phyloP scores from a whole-genome alignment of 1,140 invertebrate genomes.

The Maniola jurtina region DNA sequence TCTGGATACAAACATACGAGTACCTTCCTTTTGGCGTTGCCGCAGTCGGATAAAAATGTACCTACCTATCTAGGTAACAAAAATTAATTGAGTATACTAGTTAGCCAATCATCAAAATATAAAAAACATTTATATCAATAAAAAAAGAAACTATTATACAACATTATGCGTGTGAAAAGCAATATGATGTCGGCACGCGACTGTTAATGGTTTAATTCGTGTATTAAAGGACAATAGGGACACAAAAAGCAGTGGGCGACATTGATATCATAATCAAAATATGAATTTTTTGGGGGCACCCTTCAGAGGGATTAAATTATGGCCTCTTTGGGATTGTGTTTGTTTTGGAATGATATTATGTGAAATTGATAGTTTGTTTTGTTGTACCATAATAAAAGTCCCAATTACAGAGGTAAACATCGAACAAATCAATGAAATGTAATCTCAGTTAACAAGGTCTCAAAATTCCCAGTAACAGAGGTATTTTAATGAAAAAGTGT shows the following conservation, averaged over 20 bases:
- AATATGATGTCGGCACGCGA: slow-evolving; percentile 67
- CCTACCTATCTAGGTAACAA: too few species aligned
- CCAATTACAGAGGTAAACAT: too few species aligned
- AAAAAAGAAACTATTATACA: slow-evolving; percentile 42
- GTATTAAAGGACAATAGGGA: slow-evolving; percentile 67
- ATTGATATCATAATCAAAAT: slow-evolving; percentile 78
- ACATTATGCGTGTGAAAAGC: slow-evolving; percentile 65
- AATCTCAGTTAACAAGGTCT: too few species aligned
- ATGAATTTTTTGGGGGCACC: slow-evolving; percentile 59
- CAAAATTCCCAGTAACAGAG: too few species aligned
- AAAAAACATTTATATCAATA: slow-evolving; percentile 54
- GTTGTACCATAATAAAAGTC: slow-evolving; percentile 9
- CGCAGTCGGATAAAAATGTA: too few species aligned
- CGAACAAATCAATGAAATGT: too few species aligned
- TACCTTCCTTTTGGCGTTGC: too few species aligned
- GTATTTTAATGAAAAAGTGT: too few species aligned
- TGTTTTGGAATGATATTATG: slow-evolving; percentile 65
- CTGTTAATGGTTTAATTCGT: slow-evolving; percentile 75
- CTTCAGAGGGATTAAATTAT: slow-evolving; percentile 42
- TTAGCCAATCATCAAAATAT: neutral
- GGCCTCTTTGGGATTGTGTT: slow-evolving; percentile 37
- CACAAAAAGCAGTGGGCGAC: slow-evolving; percentile 66
- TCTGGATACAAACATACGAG: too few species aligned
- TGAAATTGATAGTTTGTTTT: slow-evolving; percentile 53
- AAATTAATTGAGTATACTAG: neutral